Evolutionary conservation across 2,888 invertebrate species (phyloP), one percentile per base, ranked within the genome.

Genomic region (Holacanthella duospinosa): DNA sequence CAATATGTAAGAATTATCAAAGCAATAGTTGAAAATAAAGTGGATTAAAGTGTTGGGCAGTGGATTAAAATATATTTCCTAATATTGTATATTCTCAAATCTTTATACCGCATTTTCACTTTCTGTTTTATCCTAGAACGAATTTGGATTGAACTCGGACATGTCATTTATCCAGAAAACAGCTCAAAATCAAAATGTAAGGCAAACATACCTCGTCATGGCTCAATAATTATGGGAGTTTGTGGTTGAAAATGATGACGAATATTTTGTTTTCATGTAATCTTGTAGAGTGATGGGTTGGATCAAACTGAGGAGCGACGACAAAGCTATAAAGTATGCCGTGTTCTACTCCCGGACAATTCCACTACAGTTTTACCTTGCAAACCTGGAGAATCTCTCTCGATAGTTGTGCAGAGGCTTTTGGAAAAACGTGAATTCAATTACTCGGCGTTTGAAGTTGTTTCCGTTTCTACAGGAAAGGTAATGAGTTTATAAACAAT

Each of bases 361-460:
- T 91, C 93, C 64, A 93, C 94, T 2, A 93, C 94, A 1, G 93
- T 95, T 71, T 89, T 94, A 64, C 88, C 87, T 72, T 88, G 90
- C 56, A 86, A 86, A 73, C 80, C 85, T 25, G 81, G 83, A 29
- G 87, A 90, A 76, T 85, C 86, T 0, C 86, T 94, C 64, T 84
- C 85, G 64, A 83, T 86, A 68, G 82, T 93, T 62, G 85, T 95
- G 27, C 86, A 86, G 69, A 82, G 89, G 64, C 81, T 94, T 68
- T 82, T 94, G 74, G 89, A 89, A 76, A 86, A 92, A 75, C 81
- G 93, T 68, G 89, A 89, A 68, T 82, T 94, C 55, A 79, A 81
- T 61, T 90, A 89, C 77, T 82, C 84, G 66, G 85, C 87, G 67
- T 92, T 91, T 74, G 93, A 94, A 75, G 91, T 93, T 57, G 83